phyloP scores from a whole-genome alignment of 1,140 invertebrate species.

The Microplitis mediator region DNA sequence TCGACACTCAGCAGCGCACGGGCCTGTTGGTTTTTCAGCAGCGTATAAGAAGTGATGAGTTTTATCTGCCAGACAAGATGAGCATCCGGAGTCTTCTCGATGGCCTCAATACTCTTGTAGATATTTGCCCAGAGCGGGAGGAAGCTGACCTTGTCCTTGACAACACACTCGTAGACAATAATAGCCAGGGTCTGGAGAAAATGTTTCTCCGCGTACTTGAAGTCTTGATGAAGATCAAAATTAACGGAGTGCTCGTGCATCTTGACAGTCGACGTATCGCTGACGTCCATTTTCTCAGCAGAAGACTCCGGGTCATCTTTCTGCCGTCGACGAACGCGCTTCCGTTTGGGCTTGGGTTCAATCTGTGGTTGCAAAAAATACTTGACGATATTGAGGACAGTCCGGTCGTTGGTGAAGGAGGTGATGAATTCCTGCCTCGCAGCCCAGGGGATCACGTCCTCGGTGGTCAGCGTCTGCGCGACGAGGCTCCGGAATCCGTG shows the following conservation, averaged over 20 bases:
- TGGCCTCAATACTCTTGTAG: conserved; percentile 66
- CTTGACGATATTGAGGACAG: conserved; percentile 69
- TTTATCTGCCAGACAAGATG: conserved; percentile 73
- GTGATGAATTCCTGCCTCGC: conserved; percentile 67
- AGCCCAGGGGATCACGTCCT: conserved; percentile 75
- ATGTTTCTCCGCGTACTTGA: conserved; percentile 64
- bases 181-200: conserved; percentile 74
- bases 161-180: conserved; percentile 84
- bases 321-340: not conserved
- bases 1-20: conserved; percentile 58
- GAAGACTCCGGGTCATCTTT: conserved; percentile 10
- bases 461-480: conserved; percentile 81
- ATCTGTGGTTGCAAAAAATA: conserved; percentile 59
- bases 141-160: conserved; percentile 82
- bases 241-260: conserved; percentile 16
- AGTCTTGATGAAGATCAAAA: conserved; percentile 39
- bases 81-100: conserved; percentile 54
- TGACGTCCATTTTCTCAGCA: conserved; percentile 47
- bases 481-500: conserved; percentile 83
- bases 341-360: conserved; percentile 20
- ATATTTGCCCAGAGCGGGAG: conserved; percentile 76
- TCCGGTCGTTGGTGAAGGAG: conserved; percentile 72
- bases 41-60: conserved; percentile 63
- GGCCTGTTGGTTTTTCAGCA: conserved; percentile 43
- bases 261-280: conserved; percentile 33